A percentile compares a stretch with the other conserved stretches of the same genome.
phyloP scores from a whole-genome alignment of 1,140 invertebrate species.

The Trialeurodes vaporariorum region DNA sequence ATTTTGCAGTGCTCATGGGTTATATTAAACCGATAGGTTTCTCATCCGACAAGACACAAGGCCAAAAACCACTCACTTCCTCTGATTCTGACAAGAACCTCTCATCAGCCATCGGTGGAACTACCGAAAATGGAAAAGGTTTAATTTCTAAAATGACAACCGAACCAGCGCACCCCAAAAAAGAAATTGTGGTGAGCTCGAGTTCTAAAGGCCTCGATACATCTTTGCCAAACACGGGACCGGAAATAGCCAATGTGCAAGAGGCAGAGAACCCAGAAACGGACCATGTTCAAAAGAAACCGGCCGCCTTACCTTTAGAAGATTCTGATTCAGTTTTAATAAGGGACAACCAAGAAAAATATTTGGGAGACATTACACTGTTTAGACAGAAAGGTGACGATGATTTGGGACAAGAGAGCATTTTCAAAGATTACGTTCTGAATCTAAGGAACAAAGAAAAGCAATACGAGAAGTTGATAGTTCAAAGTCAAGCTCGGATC shows the following conservation, averaged over 20 bases:
- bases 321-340: background rate
- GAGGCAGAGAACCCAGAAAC: background rate
- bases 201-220: background rate
- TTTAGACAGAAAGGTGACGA: background rate
- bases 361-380: background rate
- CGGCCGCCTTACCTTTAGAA: background rate
- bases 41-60: background rate
- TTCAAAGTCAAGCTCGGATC: background rate
- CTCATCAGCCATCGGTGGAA: background rate
- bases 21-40: background rate
- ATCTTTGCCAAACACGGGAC: background rate
- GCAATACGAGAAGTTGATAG: background rate
- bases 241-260: background rate
- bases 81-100: too few species aligned
- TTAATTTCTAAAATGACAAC: background rate
- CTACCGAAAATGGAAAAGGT: background rate
- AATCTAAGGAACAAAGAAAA: background rate
- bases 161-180: background rate
- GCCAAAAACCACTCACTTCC: too few species aligned
- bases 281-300: background rate
- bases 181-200: background rate
- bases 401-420: background rate
- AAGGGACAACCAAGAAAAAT: background rate
- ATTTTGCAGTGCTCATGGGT: background rate
- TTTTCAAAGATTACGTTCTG: background rate